A percentile compares a stretch with the other conserved stretches of the same genome.
phyloP scores from a whole-genome alignment of 2,113 vertebrate species.

The Menura novaehollandiae region DNA sequence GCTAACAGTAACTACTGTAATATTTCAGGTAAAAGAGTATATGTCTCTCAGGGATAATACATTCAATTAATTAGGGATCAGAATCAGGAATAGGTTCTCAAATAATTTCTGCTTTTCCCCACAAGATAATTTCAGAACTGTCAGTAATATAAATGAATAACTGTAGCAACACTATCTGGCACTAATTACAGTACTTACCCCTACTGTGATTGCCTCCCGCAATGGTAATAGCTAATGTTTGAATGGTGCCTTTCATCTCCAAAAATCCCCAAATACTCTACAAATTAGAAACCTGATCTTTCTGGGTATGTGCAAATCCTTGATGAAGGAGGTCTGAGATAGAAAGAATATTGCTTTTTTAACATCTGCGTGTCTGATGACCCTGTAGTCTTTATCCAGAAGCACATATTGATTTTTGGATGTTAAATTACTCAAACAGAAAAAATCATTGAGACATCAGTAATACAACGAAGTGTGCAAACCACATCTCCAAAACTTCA shows the following conservation, averaged over 20 bases:
- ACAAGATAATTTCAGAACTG: not conserved
- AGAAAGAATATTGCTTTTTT: not conserved
- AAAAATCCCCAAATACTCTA: not conserved
- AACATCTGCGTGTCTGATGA: not conserved
- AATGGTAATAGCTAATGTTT: not conserved
- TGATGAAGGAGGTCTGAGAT: not conserved
- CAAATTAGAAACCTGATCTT: slow-evolving; percentile 4
- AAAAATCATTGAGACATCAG: not conserved
- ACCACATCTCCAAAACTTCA: not conserved
- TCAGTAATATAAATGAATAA: slow-evolving; percentile 9
- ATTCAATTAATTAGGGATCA: slow-evolving; percentile 19
- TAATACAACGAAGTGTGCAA: not conserved
- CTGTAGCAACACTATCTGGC: not conserved
- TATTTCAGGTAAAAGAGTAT: not conserved
- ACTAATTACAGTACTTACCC: not conserved
- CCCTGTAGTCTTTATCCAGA: not conserved
- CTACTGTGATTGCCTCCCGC: not conserved
- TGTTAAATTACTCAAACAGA: not conserved
- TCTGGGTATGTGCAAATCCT: not conserved
- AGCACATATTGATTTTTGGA: not conserved
- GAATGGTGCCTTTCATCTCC: not conserved
- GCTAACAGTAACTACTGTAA: not conserved
- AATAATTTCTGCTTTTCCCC: not conserved
- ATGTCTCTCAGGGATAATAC: not conserved
- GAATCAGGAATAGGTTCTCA: not conserved